Evolutionary conservation across 2,113 vertebrate genomes (phyloP), one percentile per base, ranked within the genome.

Genomic region (Lepus timidus): DNA sequence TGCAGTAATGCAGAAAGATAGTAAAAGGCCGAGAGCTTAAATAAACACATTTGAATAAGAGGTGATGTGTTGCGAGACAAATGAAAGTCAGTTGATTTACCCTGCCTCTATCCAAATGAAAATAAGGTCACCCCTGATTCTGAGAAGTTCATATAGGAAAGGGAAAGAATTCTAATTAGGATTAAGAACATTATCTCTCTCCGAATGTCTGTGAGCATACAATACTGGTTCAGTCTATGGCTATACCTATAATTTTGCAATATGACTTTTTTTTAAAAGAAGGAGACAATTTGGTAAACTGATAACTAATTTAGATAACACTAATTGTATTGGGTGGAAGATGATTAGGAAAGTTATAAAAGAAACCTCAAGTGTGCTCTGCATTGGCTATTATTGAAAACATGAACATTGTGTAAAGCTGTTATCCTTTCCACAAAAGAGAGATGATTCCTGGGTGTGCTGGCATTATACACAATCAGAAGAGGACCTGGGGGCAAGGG

Each of bases 251-350:
- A 97, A 97, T 98, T 98, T 98, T 97, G 96, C 98, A 98, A 97
- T 97, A 98, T 97, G 97, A 97, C 95, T 96, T 95, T 89, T 92
- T 96, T 93, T 97, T 90, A 88, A 94, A 97, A 97, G 97, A 97
- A 98, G 96, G 95, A 98, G 98, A 98, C 92, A 97, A 98, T 98
- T 98, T 98, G 98, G 98, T 97, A 97, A 97, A 97, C 94, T 96
- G 98, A 98, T 98, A 98, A 98, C 98, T 98, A 98, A 98, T 98
- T 98, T 98, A 98, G 98, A 98, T 98, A 98, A 97, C 74, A 90
- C 96, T 98, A 98, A 98, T 98, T 98, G 98, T 98, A 97, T 98
- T 98, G 98, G 97, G 97, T 97, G 71, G 81, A 97, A 97, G 91
- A 98, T 98, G 98, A 98, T 98, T 98, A 98, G 96, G 94, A 96